These are phyloP conservation scores for Astropecten irregularis DNA, from an alignment of 53 echinoderm and acorn worm species.

Conservation along the genomic window DNA sequence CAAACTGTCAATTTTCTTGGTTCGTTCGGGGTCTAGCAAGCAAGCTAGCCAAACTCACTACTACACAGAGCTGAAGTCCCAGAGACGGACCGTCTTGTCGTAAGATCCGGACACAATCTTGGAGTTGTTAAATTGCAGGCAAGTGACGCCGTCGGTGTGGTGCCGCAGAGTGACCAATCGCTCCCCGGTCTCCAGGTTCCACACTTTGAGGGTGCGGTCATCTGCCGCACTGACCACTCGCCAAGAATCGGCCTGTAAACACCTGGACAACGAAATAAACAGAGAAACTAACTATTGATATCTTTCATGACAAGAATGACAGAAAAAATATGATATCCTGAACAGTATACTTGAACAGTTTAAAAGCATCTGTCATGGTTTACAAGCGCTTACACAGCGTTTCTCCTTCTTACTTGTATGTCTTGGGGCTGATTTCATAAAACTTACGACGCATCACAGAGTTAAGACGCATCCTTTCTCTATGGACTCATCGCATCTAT, in stretches of 20 bases:
- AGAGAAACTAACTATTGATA: too few species aligned
- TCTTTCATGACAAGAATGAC: too few species aligned
- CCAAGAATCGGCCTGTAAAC: slow-evolving; percentile 95
- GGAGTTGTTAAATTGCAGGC: slow-evolving; percentile 97
- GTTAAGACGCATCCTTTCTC: too few species aligned
- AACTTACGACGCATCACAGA: too few species aligned
- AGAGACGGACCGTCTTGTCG: slow-evolving; percentile 94
- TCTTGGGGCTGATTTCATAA: too few species aligned
- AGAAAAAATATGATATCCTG: too few species aligned
- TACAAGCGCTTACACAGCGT: too few species aligned
- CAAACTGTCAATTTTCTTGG: not conserved
- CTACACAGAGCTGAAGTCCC: slow-evolving; percentile 93
- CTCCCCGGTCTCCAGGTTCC: slow-evolving; percentile 97
- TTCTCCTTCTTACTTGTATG: too few species aligned
- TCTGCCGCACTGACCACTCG: slow-evolving; percentile 94
- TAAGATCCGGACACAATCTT: slow-evolving; percentile 98
- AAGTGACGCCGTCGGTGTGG: slow-evolving; percentile 94
- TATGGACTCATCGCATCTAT: too few species aligned
- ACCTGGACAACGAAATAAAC: slow-evolving; percentile 53
- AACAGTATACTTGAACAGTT: too few species aligned
- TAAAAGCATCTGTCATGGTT: too few species aligned
- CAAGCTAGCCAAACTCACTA: not conserved
- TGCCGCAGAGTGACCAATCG: slow-evolving; percentile 88
- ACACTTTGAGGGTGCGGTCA: slow-evolving; percentile 96
- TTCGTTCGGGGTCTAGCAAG: not conserved